Base-by-base conservation (phyloP, 1,140 invertebrate genomes). In the Elymnias hypermnestra region DNA sequence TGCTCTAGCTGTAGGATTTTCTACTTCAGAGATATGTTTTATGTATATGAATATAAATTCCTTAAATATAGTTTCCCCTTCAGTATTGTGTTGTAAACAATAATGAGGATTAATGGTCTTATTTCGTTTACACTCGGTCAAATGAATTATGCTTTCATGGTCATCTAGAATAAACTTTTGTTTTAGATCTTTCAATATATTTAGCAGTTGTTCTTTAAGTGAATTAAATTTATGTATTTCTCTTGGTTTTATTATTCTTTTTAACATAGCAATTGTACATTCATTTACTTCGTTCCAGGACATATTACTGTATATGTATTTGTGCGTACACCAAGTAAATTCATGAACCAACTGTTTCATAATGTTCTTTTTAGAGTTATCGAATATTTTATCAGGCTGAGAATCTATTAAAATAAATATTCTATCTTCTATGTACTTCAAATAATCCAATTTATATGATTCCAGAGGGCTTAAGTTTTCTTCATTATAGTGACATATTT, bases 21-120 rank as follows among this genome's bases (percentile, higher is more conserved):
- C 54, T 43, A 46, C 49, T 36, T 59, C 47, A 35, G 56, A 63
- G 22, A 57, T 53, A 12, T 63, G 50, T 51, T 70, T 52, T 26
- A 72, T 53, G 29, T 41, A 67, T 47, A 63, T 67, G 6, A 28
- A 9, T 14, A 74, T 54, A 17, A 72, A 63, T 17, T 63, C 45
- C 41, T 55, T 54, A 10, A 72, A 39, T 8, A 47, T 54, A 6
- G 39, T 42, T 31, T 69, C 57, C 13, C 41, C 25, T 10, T 31
- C 28, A 1, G 5, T 42, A 21, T 42, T 21, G 9, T 8, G 17
- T 29, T 4, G 2, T 10, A 10, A 25, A 29, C 26, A 31, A 42
- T 18, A 42, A 13, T 8, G 0, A 2, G 4, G 18, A 4, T n/a
- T 13, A 28, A 18, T 6, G 5, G 1, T 29, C 29, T 53, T 40